Percentiles rank a stretch among this genome's conserved stretches.
phyloP scores from a whole-genome alignment of 2,113 vertebrate genomes.

The Oryzias melastigma region DNA sequence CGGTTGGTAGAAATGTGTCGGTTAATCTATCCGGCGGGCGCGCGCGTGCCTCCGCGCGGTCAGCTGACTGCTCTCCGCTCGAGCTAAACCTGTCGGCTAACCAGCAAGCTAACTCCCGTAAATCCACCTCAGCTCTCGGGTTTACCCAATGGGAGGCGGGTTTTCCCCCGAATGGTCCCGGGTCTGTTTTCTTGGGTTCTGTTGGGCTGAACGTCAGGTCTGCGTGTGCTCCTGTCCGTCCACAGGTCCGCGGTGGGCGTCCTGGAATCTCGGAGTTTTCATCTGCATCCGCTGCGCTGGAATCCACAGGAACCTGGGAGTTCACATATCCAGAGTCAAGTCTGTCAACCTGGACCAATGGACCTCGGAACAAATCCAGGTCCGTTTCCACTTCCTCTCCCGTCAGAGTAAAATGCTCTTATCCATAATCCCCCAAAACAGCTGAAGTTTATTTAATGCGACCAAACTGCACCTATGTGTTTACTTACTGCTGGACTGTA shows the following conservation, averaged over 20 bases:
- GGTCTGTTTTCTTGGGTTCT: background rate
- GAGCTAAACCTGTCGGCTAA: constrained; percentile 64
- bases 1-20: too few relatives aligned
- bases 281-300: constrained; percentile 99
- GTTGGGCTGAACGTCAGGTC: background rate
- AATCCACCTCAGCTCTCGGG: constrained; percentile 28
- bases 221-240: background rate
- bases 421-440: too few relatives aligned
- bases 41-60: constrained; percentile 35
- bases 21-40: too few relatives aligned
- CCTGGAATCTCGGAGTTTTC: constrained; percentile 98
- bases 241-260: constrained; percentile 96
- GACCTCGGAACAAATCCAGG: constrained; percentile 98
- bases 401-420: too few relatives aligned
- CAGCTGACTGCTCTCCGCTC: constrained; percentile 61
- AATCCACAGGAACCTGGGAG: constrained; percentile 98
- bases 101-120: constrained; percentile 58
- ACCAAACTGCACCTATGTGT: too few relatives aligned
- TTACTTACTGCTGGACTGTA: too few relatives aligned
- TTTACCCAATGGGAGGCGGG: background rate
- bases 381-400: constrained; percentile 45
- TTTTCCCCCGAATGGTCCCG: background rate
- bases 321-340: constrained; percentile 99
- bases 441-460: too few relatives aligned
- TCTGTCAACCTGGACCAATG: constrained; percentile 99